These are phyloP conservation scores for Monochamus saltuarius DNA, from an alignment of 1,140 invertebrate genomes.

Conservation along the genomic window DNA sequence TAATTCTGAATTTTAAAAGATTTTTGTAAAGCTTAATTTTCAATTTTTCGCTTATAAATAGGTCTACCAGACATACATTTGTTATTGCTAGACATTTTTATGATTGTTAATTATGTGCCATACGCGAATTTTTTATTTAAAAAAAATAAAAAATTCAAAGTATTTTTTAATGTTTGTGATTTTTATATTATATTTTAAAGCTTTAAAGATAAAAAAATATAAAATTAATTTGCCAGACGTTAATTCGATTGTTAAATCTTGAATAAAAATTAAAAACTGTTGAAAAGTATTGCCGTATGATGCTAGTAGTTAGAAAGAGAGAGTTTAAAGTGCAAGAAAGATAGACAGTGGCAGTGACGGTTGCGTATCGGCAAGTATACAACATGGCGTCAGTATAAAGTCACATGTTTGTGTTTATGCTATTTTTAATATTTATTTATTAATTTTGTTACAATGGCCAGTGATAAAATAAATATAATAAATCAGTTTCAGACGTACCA, in stretches of 20 bases:
- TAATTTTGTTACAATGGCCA: no score
- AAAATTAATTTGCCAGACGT: no score
- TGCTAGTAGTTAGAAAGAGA: conserved; percentile 1
- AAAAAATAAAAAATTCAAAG: conserved; percentile 17
- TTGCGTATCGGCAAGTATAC: conserved; percentile 1
- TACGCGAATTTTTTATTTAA: neutral
- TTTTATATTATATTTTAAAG: no score
- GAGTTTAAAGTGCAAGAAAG: conserved; percentile 5
- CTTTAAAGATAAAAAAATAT: no score
- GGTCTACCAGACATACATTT: conserved; percentile 2
- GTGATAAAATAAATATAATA: no score
- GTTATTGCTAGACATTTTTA: conserved; percentile 19
- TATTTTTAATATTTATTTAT: no score
- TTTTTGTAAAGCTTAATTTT: conserved; percentile 1
- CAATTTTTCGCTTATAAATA: conserved; percentile 8
- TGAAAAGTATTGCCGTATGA: conserved; percentile 10
- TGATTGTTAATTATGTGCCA: conserved; percentile 3
- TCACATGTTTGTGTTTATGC: conserved; percentile 11
- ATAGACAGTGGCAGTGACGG: conserved; percentile 5
- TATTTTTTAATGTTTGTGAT: no score
- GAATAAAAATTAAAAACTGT: no score
- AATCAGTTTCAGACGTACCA: no score
- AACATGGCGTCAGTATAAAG: conserved; percentile 11
- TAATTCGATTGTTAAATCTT: no score
- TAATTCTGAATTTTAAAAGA: neutral